Base-by-base conservation (phyloP, 2,797 vertebrate genomes). In the Epinephelus malabaricus region DNA sequence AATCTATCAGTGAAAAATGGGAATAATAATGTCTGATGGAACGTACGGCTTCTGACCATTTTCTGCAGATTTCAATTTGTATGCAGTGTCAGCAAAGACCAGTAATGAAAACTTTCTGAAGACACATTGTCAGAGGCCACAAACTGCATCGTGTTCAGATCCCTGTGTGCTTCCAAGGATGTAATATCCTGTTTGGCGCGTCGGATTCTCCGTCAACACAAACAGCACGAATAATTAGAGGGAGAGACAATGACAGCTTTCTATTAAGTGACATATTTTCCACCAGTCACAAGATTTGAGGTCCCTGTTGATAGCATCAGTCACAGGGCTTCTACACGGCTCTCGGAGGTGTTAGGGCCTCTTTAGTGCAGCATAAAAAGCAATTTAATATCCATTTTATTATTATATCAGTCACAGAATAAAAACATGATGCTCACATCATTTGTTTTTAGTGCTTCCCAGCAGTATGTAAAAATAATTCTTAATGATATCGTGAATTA, bases 1-100 rank as follows among this genome's bases (percentile, higher is more conserved):
- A 51, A 34, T 50, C 60, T 43, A 11, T 67, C 27, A 54, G 15
- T 65, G 15, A 30, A 46, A 55, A 73, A 17, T 46, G 50, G 18
- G 25, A 18, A 0, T 34, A 34, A 34, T 34, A 30, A 54, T 19
- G 21, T 25, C n/a, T 27, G 30, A 27, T 11, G 0, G 18, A 65
- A 34, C 7, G 3, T 11, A 49, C 1, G 27, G 50, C 21, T 43
- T 23, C 18, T n/a, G 40, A 58, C 0, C 13, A 56, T 69, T 61
- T 25, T 45, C 13, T 34, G 34, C 6, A 34, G 7, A 34, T 34
- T 34, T 34, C 34, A 34, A 8, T 34, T 34, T 34, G 30, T 45
- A 11, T 30, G 53, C 19, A 1, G 0, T 23, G 66, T 45, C 9
- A 18, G 46, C 38, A 46, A 67, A 49, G 47, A 11, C 10, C 11